Conservation (phyloP, 2,888 invertebrate genomes). For the Caenorhabditis panamensis region DNA sequence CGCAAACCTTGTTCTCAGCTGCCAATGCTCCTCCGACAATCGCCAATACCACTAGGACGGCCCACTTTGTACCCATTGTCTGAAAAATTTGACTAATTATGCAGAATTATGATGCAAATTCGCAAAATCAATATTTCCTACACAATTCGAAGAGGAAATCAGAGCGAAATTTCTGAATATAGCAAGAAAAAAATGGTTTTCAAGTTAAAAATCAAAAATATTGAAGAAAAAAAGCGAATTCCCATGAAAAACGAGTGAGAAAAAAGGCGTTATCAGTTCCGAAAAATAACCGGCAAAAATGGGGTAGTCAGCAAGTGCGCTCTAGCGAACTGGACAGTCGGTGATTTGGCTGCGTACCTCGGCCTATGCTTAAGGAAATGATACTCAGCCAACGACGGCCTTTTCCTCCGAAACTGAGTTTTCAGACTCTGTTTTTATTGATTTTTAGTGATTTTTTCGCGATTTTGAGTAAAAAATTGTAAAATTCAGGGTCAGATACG, state of each 20-base stretch:
- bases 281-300: no score
- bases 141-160: no score
- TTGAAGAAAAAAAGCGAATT: not conserved
- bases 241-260: not conserved
- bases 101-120: conserved; percentile 7
- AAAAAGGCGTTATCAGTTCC: not conserved
- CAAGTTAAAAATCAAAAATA: no score
- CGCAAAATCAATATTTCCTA: no score
- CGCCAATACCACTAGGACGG: conserved; percentile 21
- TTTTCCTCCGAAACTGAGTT: conserved; percentile 15
- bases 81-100: conserved; percentile 2
- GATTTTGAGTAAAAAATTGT: conserved; percentile 2
- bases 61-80: conserved; percentile 54
- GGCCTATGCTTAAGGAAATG: conserved; percentile 36
- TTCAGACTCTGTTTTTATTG: not conserved
- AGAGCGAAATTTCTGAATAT: no score
- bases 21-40: not conserved
- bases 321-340: conserved; percentile 55
- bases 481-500: not conserved
- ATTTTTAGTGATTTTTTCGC: conserved; percentile 13
- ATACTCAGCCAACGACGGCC: conserved; percentile 59
- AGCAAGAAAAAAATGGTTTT: conserved; percentile 20
- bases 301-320: conserved; percentile 34
- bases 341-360: conserved; percentile 59
- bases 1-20: conserved; percentile 43